Conservation (phyloP, 1,140 invertebrate species). For the Brachionus calyciflorus region DNA sequence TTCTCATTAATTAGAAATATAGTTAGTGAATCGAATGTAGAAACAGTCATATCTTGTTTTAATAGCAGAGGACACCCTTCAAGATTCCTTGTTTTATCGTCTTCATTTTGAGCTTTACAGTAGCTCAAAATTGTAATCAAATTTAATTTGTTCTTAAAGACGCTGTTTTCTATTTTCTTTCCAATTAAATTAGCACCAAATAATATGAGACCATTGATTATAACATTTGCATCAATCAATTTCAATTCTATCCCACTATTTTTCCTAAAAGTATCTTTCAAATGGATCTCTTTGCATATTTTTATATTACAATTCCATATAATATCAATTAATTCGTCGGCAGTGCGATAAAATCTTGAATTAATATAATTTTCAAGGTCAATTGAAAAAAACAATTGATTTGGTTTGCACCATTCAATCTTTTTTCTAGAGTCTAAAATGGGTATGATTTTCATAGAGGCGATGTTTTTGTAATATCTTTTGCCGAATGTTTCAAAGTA, state of each 20-base stretch:
- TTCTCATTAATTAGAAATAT: not conserved
- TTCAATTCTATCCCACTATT: not conserved
- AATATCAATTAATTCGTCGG: not conserved
- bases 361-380: not conserved
- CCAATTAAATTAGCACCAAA: not conserved
- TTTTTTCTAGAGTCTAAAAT: slow-evolving; percentile 2
- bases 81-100: not conserved
- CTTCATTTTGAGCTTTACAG: not conserved
- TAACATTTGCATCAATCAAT: not conserved
- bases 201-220: not conserved
- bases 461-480: not conserved
- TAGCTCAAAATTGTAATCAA: too few relatives aligned
- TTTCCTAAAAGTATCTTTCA: not conserved
- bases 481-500: not conserved
- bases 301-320: not conserved
- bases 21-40: not conserved
- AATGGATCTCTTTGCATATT: not conserved
- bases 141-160: not conserved
- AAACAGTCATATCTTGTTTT: not conserved
- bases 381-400: slow-evolving; percentile 3
- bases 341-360: too few relatives aligned
- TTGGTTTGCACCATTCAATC: not conserved
- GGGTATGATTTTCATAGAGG: not conserved
- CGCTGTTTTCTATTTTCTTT: not conserved
- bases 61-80: not conserved